Base-by-base conservation (phyloP, 1,140 invertebrate species). In the Drosophila melanica region DNA sequence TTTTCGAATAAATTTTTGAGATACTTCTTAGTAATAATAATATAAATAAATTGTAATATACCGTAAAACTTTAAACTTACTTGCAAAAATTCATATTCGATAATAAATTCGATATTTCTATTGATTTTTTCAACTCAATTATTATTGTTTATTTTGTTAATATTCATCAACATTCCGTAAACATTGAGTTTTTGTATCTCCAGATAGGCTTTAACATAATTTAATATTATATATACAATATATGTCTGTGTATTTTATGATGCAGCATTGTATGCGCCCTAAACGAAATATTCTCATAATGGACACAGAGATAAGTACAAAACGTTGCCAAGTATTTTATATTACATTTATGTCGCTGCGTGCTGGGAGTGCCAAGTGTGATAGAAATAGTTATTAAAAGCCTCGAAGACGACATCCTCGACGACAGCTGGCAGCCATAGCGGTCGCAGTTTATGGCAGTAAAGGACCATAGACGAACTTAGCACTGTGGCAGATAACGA, bases 331-430 rank as follows among this genome's bases (percentile, higher is more conserved):
- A 53, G 60, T 58, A 66, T 75, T 74, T 68, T 69, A 81, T 70
- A 64, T 67, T 66, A 68, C 53, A 47, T 66, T 60, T 51, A 62
- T 68, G 42, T 42, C n/a, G 9, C 71, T 79, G 82, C 82, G 81
- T 86, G 81, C 55, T 69, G 54, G 47, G 81, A 72, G 82, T 86
- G 82, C 79, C 82, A 86, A 86, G 81, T 86, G 75, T 79, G 78
- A 87, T 87, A 81, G 81, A 86, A 86, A 87, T 86, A 86, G 81
- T 86, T 86, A 86, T 86, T 86, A 86, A 81, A 85, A 68, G 67
- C 78, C 81, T 69, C 51, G 59, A 65, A 47, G 62, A 50, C 50
- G 72, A 65, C 47, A 65, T 62, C 64, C 64, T 48, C 45, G 74
- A 42, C 59, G 79, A 81, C 81, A 70, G 77, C 63, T 74, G 75